Base-by-base conservation (phyloP, 2,888 invertebrate species). In the Pristionchus arcanus region DNA sequence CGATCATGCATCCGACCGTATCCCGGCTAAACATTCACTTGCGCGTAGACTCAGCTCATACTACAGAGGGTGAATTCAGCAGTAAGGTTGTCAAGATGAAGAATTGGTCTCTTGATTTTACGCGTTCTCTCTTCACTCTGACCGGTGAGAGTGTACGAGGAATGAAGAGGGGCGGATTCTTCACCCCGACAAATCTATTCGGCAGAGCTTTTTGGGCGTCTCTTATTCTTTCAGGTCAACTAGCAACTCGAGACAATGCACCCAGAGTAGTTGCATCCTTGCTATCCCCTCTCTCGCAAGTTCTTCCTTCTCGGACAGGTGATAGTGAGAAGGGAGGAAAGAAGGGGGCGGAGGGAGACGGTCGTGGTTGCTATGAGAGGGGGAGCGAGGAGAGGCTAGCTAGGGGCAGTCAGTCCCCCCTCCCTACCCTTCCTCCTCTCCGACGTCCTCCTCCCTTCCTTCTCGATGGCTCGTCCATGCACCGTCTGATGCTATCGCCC, bases 291-390 rank as follows among this genome's bases (percentile, higher is more conserved):
- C 68, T 68, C n/a, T n/a, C n/a, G 42, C n/a, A 68, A 28, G 71
- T 74, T 19, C 71, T 34, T 74, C 71, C 21, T 74, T n/a, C n/a
- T 66, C 28, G 28, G 25, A 28, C 71, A 74, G 71, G 71, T 37
- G 81, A 49, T 28, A 34, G n/a, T n/a, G 42, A 49, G 42, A 49
- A 13, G 42, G 42, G 9, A 49, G 81, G 81, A n/a, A n/a, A n/a
- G 77, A 34, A 49, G 21, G 53, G 34, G 81, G 81, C 81, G n/a
- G 81, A 77, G 77, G 34, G 71, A 81, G 81, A 49, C 49, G 19
- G 81, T 42, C n/a, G 81, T 81, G 81, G 81, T 81, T 81, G 81
- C 81, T 81, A 81, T 49, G 81, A 53, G 81, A 53, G 77, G 42
- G 81, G 42, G 21, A 28, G 15, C n/a, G n/a, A n/a, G 25, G 19